Evolutionary conservation across 1,140 invertebrate genomes (phyloP), one percentile per base, ranked within the genome.

Genomic region (Melipona quadrifasciata): DNA sequence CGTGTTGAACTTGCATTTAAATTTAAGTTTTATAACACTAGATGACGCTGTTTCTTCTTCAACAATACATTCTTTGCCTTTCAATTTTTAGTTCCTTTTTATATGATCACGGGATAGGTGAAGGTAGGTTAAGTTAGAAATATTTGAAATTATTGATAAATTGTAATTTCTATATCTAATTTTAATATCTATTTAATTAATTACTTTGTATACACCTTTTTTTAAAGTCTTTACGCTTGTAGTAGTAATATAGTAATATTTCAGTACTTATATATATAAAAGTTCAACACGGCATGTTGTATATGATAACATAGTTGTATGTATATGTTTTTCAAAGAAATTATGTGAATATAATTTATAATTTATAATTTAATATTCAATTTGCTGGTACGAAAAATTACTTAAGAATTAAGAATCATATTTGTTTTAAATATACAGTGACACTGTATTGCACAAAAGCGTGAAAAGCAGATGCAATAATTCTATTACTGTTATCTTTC

Each of bases 61-160:
- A 27, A 53, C 31, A 51, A n/a, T 57, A n/a, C n/a, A 57, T 27
- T 57, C n/a, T 51, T 17, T 8, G 14, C 53, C 55, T 70, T 27
- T 0, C 34, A 31, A 71, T 39, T 86, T 11, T 0, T 27, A 31
- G 64, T 53, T 86, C 3, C 67, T 72, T 87, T 73, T 53, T 67
- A 24, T 19, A 21, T 27, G 31, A 24, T 39, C 2, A n/a, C 19
- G 55, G 79, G 53, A 71, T 80, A 53, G n/a, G 61, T 11, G 39
- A 75, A 88, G 86, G 86, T 88, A 80, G 17, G 86, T 80, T 76
- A 3, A 53, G 16, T 4, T 5, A 21, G 12, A 53, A 19, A 70
- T 82, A 65, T 85, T n/a, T n/a, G 12, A 89, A 79, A 64, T 87
- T 83, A 67, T 47, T 19, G 31, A 11, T 79, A 61, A 82, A n/a